These are phyloP conservation scores for Argyra leucocephala DNA, from an alignment of 2,888 invertebrate genomes.

Conservation along the genomic window DNA sequence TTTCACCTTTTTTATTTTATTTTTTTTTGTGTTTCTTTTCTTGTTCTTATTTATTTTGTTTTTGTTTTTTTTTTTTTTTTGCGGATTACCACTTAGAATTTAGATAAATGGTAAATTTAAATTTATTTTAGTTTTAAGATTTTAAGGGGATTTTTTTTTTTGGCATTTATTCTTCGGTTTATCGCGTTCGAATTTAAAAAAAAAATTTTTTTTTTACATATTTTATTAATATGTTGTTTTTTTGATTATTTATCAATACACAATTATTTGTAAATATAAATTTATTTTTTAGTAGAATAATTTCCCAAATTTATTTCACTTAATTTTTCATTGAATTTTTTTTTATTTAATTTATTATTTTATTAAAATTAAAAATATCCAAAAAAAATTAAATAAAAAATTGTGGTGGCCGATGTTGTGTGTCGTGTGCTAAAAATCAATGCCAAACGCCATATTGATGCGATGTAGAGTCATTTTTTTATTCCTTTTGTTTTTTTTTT, in stretches of 20 bases:
- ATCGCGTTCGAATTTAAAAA: too few species aligned
- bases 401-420: slow-evolving; percentile 7
- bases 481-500: too few species aligned
- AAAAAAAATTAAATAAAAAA: background rate
- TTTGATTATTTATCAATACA: background rate
- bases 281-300: background rate
- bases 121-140: too few species aligned
- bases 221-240: background rate
- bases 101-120: too few species aligned
- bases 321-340: background rate
- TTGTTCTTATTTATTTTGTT: too few species aligned
- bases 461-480: slow-evolving; percentile 20
- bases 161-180: too few species aligned
- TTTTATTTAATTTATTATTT: background rate
- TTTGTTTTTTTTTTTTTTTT: too few species aligned
- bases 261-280: background rate
- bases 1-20: too few species aligned
- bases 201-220: background rate
- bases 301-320: background rate
- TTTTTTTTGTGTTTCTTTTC: too few species aligned
- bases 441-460: slow-evolving; percentile 29
- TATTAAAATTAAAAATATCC: too few species aligned
- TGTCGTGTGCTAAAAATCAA: slow-evolving; percentile 27
- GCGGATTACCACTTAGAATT: too few species aligned
- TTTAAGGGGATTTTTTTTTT: too few species aligned